Conservation (phyloP, 2,113 vertebrate species). For the Channa argus region DNA sequence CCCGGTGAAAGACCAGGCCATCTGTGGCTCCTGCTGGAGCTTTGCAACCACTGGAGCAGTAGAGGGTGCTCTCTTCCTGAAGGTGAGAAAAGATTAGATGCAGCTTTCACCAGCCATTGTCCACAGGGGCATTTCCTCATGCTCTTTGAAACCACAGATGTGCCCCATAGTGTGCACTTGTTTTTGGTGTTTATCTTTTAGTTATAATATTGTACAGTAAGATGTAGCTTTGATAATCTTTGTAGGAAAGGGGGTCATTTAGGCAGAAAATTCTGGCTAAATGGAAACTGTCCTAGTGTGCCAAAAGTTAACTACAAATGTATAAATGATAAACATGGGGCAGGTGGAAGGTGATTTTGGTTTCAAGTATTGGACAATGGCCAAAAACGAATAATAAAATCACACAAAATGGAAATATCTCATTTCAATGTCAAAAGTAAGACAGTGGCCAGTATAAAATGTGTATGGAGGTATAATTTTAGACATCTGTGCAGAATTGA, state of each 20-base stretch:
- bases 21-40: slow-evolving; percentile 86
- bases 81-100: slow-evolving; percentile 63
- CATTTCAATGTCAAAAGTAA: too few species aligned
- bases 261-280: neutral
- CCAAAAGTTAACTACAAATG: neutral
- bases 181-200: neutral
- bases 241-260: neutral
- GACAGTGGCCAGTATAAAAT: neutral
- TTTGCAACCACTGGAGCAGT: slow-evolving; percentile 83
- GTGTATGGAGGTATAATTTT: too few species aligned
- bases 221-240: too few species aligned
- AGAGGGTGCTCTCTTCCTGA: slow-evolving; percentile 85
- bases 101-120: neutral
- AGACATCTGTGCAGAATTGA: too few species aligned
- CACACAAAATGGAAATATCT: too few species aligned
- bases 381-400: too few species aligned
- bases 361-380: too few species aligned
- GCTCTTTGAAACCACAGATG: slow-evolving; percentile 33
- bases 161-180: neutral
- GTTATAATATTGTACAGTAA: too few species aligned
- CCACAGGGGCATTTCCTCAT: neutral
- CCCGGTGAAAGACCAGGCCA: slow-evolving; percentile 85
- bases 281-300: neutral
- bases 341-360: too few species aligned
- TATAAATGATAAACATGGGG: neutral